Base-by-base conservation (phyloP, 2,113 vertebrate genomes). In the Hyperoodon ampullatus region DNA sequence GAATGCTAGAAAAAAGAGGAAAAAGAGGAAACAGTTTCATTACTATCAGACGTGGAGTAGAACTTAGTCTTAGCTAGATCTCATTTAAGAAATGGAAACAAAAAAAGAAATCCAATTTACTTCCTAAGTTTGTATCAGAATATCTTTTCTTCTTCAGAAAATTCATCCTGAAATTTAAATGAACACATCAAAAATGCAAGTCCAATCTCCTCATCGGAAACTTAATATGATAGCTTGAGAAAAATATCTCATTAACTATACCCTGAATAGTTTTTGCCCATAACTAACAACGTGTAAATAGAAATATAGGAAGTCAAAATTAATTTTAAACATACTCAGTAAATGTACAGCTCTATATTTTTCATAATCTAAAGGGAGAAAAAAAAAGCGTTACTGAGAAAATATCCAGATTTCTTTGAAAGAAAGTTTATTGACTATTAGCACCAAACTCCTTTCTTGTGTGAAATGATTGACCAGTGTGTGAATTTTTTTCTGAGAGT, bases 101-200 rank as follows among this genome's bases (percentile, higher is more conserved):
- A 80, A 71, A 88, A 74, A 60, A 74, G 70, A 71, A 75, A 90
- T 66, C 44, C 14, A 83, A 74, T 26, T 81, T 85, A 58, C 1
- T 88, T 42, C 26, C 5, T 80, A 77, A 71, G 2, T 71, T 81
- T 84, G 24, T 58, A 44, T 92, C 39, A 74, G 61, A 66, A 24
- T 91, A 55, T 53, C 30, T 80, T 50, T 72, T 89, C 44, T 88
- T 97, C 55, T 93, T 91, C n/a, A 53, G 78, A 61, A 88, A 65
- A 83, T 42, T 58, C 5, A 86, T 78, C 74, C 60, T 80, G 74
- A 94, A 94, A 75, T 87, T 70, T 74, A 89, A 90, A 53, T 28
- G 58, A 94, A 50, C 28, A n/a, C n/a, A 66, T 94, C 33, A 88
- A 90, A 95, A 72, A 66, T n/a, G 8, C 16, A 68, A 55, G 60